phyloP scores from a whole-genome alignment of 2,888 invertebrate genomes.

The Scaptomyza cyrtandrae region DNA sequence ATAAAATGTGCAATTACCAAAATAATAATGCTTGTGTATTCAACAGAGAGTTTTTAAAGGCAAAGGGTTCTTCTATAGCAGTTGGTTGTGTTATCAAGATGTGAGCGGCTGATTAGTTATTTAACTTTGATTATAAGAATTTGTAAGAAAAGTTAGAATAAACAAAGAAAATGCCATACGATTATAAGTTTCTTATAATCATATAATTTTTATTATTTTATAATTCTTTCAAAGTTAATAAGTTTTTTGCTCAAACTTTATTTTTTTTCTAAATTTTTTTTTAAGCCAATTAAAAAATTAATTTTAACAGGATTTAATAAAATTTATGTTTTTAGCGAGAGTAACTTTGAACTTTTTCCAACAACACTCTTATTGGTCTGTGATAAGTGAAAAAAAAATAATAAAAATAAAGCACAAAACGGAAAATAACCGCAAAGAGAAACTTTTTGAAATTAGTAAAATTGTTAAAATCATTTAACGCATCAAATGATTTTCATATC shows the following conservation, averaged over 20 bases:
- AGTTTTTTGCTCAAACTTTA: no score
- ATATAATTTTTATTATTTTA: no score
- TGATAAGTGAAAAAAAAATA: constrained; percentile 82
- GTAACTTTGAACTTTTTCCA: constrained; percentile 49
- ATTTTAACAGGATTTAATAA: neutral
- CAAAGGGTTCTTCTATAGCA: constrained; percentile 13
- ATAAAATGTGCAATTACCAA: constrained; percentile 55
- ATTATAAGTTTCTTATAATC: no score
- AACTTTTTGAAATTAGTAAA: constrained; percentile 72
- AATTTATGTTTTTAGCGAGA: constrained; percentile 29
- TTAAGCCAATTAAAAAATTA: neutral
- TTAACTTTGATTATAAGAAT: neutral
- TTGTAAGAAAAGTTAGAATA: no score
- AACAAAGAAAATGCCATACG: no score
- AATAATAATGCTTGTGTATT: constrained; percentile 15
- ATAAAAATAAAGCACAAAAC: constrained; percentile 31
- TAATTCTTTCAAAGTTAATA: no score
- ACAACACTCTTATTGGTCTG: constrained; percentile 80
- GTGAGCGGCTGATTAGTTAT: neutral
- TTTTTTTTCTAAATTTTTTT: neutral
- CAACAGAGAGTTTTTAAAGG: neutral
- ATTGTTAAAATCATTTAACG: constrained; percentile 74
- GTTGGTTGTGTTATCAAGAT: neutral
- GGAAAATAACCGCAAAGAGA: constrained; percentile 53
- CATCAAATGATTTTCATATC: constrained; percentile 60